Base-by-base conservation (phyloP, 2,113 vertebrate species). In the Cettia cetti region DNA sequence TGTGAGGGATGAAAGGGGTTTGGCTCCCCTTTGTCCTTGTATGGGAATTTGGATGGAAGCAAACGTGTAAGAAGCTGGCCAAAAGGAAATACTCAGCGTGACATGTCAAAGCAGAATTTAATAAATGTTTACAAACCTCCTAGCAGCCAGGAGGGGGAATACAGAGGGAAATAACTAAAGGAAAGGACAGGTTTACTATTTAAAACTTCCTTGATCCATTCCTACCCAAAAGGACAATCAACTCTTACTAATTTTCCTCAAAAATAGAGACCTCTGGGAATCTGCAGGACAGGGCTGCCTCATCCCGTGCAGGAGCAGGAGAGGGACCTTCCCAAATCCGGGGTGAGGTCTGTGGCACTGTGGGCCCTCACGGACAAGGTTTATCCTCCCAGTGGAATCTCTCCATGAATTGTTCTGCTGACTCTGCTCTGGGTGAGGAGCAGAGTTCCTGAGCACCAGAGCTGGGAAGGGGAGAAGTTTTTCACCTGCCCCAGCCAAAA, bases 11-110 rank as follows among this genome's bases (percentile, higher is more conserved):
- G 64, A 76, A 91, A 92, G 44, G 4, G 0, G 10, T 65, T 66
- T 40, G 61, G 22, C 37, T 86, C 61, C 64, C 35, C 7, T 0
- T 60, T 94, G 74, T 59, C 85, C 75, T 92, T 70, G 85, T 78
- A 86, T 64, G 80, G 92, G 90, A 95, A 94, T 86, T 54, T 40
- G 47, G 47, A 44, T 63, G 80, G 95, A 95, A 97, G 80, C 33
- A 86, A 86, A 84, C 0, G 9, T 49, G 50, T 82, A 9, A 90
- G 88, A 66, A 92, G 63, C 35, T 21, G 33, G 69, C 88, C 86
- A 78, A 92, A 89, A 96, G 95, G 94, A 97, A 96, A 95, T 82
- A 33, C 52, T 68, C 86, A 11, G 27, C 6, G 0, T 82, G 77
- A 68, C 76, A 78, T 85, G 78, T 84, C 89, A 75, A 94, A 76